phyloP scores from a whole-genome alignment of 2,888 invertebrate species.

The Drosophila anceps region DNA sequence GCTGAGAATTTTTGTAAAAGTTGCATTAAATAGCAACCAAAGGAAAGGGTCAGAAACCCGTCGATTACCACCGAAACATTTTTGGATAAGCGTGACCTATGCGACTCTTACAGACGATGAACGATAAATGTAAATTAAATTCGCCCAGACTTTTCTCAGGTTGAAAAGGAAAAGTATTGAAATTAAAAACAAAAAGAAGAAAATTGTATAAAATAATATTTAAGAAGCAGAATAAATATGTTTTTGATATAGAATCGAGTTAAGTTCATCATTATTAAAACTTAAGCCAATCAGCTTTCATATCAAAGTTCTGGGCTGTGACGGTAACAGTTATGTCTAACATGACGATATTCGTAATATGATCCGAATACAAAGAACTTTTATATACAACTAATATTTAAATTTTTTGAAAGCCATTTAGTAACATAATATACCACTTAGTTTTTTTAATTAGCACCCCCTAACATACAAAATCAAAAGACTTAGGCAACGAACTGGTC shows the following conservation, averaged over 20 bases:
- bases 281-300: background rate
- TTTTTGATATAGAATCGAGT: background rate
- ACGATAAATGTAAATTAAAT: conserved; percentile 25
- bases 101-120: conserved; percentile 21
- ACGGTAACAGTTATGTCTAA: background rate
- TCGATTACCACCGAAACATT: conserved; percentile 26
- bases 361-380: background rate
- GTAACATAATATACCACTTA: background rate
- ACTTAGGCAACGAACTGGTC: conserved; percentile 27
- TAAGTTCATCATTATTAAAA: background rate
- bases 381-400: background rate
- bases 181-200: background rate
- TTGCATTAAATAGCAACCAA: conserved; percentile 15
- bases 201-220: background rate
- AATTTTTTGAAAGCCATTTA: background rate
- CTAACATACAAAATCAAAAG: background rate
- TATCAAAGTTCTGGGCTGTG: background rate
- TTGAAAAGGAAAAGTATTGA: background rate
- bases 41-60: conserved; percentile 24
- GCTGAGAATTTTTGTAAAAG: conserved; percentile 54
- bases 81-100: conserved; percentile 62
- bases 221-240: background rate
- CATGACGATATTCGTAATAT: background rate
- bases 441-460: background rate
- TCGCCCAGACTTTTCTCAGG: background rate